phyloP scores from a whole-genome alignment of 2,888 invertebrate species.

The Omphaloscelis lunosa region DNA sequence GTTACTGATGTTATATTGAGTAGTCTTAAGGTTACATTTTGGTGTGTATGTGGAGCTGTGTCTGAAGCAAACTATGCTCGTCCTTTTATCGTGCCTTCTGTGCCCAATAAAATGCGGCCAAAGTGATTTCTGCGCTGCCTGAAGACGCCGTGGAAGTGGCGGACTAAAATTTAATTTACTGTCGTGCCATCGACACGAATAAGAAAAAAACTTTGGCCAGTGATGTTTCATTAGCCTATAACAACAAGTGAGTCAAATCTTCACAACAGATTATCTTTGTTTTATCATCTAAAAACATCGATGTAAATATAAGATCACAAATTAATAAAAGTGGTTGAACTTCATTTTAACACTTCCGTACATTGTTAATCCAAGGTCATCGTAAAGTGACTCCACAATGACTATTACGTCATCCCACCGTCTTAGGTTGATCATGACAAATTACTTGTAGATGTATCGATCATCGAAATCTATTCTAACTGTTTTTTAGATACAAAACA shows the following conservation, averaged over 20 bases:
- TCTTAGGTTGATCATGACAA: constrained; percentile 53
- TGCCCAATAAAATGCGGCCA: not conserved
- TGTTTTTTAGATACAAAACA: constrained; percentile 51
- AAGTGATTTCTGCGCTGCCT: not conserved
- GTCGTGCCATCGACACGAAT: not conserved
- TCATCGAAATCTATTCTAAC: constrained; percentile 56
- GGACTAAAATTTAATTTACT: too few relatives aligned
- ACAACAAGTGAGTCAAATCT: not conserved
- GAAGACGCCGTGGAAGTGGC: not conserved
- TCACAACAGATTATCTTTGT: not conserved
- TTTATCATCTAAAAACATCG: constrained; percentile 10
- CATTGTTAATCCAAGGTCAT: constrained; percentile 62
- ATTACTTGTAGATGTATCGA: constrained; percentile 57
- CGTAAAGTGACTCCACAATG: constrained; percentile 49
- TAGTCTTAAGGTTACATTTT: not conserved
- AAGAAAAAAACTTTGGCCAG: not conserved
- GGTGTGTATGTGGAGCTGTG: too few relatives aligned
- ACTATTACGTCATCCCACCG: constrained; percentile 52
- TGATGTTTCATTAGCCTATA: not conserved
- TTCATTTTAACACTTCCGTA: constrained; percentile 56
- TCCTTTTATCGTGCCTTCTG: not conserved
- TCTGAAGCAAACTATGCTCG: too few relatives aligned
- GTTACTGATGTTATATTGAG: not conserved
- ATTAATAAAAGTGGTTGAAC: constrained; percentile 44
- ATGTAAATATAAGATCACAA: constrained; percentile 12